Base-by-base conservation (phyloP, 2,888 invertebrate species). In the Colletes collaris region DNA sequence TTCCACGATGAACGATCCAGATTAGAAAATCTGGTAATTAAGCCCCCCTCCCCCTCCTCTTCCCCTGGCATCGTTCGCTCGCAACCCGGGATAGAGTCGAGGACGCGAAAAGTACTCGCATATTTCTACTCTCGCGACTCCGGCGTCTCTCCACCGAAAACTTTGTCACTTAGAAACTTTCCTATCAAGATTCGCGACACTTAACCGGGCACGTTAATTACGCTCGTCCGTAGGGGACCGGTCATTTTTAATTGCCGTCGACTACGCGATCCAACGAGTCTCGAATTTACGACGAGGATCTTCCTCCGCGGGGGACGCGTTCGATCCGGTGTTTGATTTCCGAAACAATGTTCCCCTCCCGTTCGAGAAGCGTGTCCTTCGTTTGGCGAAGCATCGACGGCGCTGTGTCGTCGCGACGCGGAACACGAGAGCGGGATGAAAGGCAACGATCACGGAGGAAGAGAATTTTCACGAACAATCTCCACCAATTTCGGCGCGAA, bases 401-500 rank as follows among this genome's bases (percentile, higher is more conserved):
- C 19, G n/a, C 40, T 27, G 27, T 27, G 27, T 27, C 40, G 13
- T 44, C 40, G 19, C 2, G 49, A 10, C 10, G 6, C 58, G 40
- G 3, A 6, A 19, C 4, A 40, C 10, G 19, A 37, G 59, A 19
- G 11, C 4, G 4, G 59, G 50, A 56, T 44, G 63, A 37, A 40
- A 68, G 19, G 66, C 13, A 19, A 46, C 50, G 67, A 59, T 11
- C 58, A 55, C 16, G 59, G 53, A 59, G 55, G 56, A 56, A 63
- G 67, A 63, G 82, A 82, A 82, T 69, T 68, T 81, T 79, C 79
- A 63, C 85, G 88, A 89, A 91, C 92, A 92, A 92, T 92, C 89
- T 90, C 92, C 87, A 90, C 87, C 90, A 92, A 91, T 91, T 92
- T 90, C 85, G 86, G 83, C 81, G 83, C 82, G 84, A 89, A 91